A percentile compares a stretch with the other conserved stretches of the same genome.
phyloP scores from a whole-genome alignment of 2,888 invertebrate genomes.

The Scotopteryx bipunctaria region DNA sequence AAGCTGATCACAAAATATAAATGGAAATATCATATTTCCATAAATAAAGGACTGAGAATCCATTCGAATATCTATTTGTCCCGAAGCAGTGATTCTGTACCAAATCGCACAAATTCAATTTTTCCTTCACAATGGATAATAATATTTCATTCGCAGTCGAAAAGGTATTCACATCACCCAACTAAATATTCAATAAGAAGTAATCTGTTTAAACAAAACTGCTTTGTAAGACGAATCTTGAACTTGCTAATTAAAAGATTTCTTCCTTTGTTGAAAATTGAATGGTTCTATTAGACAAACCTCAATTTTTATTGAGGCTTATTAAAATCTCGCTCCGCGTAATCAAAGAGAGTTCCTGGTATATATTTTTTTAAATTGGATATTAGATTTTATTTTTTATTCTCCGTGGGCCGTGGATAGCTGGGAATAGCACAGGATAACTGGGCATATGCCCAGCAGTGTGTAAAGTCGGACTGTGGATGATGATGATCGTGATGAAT shows the following conservation, averaged over 20 bases:
- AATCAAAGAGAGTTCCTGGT: too few species aligned
- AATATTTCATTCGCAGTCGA: constrained; percentile 23
- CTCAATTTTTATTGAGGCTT: not conserved
- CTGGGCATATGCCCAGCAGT: too few species aligned
- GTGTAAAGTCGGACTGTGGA: too few species aligned
- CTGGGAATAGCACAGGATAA: too few species aligned
- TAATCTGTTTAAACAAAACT: constrained; percentile 35
- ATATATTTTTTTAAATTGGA: too few species aligned
- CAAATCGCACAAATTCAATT: constrained; percentile 25
- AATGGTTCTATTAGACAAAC: not conserved
- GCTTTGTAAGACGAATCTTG: not conserved
- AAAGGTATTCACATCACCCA: constrained; percentile 18
- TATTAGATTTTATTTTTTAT: too few species aligned
- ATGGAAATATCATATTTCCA: not conserved
- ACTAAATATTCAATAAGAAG: constrained; percentile 29
- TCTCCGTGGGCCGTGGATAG: too few species aligned
- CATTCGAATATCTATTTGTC: constrained; percentile 14
- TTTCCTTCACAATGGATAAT: constrained; percentile 18
- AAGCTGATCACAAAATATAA: not conserved
- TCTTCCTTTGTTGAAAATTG: not conserved
- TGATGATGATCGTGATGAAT: constrained; percentile 8
- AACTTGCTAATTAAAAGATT: constrained; percentile 3
- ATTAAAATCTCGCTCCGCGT: too few species aligned
- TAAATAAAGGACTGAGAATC: constrained; percentile 6
- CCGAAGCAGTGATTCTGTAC: constrained; percentile 17